Evolutionary conservation across 2,888 invertebrate species (phyloP).

Genomic region (Protophormia terraenovae): DNA sequence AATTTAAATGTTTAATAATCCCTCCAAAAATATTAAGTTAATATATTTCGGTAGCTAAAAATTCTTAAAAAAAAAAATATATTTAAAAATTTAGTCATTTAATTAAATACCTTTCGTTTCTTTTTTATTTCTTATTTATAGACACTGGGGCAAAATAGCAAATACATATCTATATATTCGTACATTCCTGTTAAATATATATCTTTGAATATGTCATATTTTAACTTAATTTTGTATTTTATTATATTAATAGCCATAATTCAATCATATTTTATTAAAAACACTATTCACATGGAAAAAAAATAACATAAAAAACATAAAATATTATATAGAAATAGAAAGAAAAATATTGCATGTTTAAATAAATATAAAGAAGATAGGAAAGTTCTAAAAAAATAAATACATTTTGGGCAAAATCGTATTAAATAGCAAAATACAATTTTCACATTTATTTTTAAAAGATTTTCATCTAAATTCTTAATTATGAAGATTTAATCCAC

Average conservation of each 20-base stretch:
- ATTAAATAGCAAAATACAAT: too few species aligned
- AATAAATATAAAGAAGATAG: too few species aligned
- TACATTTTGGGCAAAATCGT: too few species aligned
- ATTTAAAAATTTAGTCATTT: not conserved
- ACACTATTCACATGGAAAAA: not conserved
- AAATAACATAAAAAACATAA: slow-evolving; percentile 1
- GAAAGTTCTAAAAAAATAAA: too few species aligned
- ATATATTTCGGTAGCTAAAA: not conserved
- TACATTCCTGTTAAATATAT: not conserved
- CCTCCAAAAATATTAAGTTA: not conserved
- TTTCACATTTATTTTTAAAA: too few species aligned
- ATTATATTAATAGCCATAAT: slow-evolving; percentile 33
- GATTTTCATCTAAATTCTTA: too few species aligned
- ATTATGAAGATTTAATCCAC: too few species aligned
- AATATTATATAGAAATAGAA: not conserved
- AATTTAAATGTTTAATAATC: slow-evolving; percentile 40
- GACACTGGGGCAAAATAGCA: not conserved
- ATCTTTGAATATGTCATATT: not conserved
- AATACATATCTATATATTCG: not conserved
- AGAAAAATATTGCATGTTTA: too few species aligned
- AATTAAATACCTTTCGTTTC: not conserved
- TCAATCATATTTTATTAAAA: slow-evolving; percentile 7
- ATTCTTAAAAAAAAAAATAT: not conserved
- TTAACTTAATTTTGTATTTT: slow-evolving; percentile 19
- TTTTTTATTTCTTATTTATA: slow-evolving; percentile 2